Evolutionary conservation across 2,113 vertebrate species (phyloP), one percentile per base, ranked within the genome.

Genomic region (Motacilla tschutschensis): DNA sequence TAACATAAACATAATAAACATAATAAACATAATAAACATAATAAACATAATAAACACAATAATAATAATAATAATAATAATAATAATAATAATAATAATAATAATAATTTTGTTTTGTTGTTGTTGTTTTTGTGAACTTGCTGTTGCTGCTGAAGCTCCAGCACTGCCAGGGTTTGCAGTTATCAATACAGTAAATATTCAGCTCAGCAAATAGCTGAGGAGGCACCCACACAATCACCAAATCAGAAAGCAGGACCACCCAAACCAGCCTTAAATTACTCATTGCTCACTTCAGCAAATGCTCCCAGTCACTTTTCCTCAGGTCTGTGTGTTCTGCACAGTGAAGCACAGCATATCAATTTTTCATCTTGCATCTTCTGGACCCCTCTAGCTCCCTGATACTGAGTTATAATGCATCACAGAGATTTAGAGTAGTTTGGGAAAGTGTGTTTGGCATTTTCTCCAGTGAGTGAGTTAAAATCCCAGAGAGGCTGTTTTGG

Each of bases 361-460:
- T 94, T 95, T 96, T 95, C 91, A 95, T 94, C 93, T 84, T 54
- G 58, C 71, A 70, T 83, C 67, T 90, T 92, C 57, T 71, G 72
- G 87, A 85, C 33, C 86, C 72, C 73, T 85, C 73, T 57, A 79
- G 53, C 55, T 79, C 62, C 75, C 86, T 59, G 46, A 74, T 92
- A 79, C 67, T 5, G 82, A 82, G n/a, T 70, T 93, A 86, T 36
- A 79, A 94, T 35, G 74, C 75, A 86, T 59, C 85, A 87, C 69
- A 92, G 63, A 95, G 94, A 91, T 85, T 86, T 82, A 79, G 75
- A 84, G 75, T 21, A 58, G 65, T 92, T 93, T 85, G 76, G 79
- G 82, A 83, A 93, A 85, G 24, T 8, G 33, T 15, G 22, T 77
- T 93, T 90, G 70, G 84, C 38, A 55, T 86, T 89, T 89, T 85